Conservation (phyloP, 2,113 vertebrate species). For the Datnioides undecimradiatus region DNA sequence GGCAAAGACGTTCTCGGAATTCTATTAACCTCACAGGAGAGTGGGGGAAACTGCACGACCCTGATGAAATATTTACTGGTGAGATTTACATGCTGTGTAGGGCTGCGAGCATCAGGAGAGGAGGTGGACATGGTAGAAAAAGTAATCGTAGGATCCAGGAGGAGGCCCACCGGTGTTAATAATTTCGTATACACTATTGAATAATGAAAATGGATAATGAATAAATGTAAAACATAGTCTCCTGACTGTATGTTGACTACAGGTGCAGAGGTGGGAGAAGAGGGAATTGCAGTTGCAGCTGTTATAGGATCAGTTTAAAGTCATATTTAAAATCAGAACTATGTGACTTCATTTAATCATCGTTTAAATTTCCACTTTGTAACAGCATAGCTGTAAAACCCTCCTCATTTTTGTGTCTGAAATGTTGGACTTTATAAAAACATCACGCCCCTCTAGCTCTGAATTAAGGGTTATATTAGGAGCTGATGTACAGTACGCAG, state of each 20-base stretch:
- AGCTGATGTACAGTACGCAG: constrained; percentile 39
- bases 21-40: constrained; percentile 65
- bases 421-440: constrained; percentile 27
- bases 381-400: not conserved
- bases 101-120: constrained; percentile 25
- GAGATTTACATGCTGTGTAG: constrained; percentile 67
- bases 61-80: constrained; percentile 76
- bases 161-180: constrained; percentile 39
- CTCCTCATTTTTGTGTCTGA: not conserved
- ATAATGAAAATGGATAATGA: constrained; percentile 36
- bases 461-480: constrained; percentile 40
- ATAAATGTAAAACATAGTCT: constrained; percentile 25
- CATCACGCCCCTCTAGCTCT: constrained; percentile 19
- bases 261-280: not conserved
- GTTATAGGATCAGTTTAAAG: not conserved
- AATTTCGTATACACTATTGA: constrained; percentile 15
- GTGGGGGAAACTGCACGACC: constrained; percentile 20
- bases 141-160: not conserved
- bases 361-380: not conserved
- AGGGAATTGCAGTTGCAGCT: not conserved
- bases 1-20: constrained; percentile 56
- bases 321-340: not conserved
- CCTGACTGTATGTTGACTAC: not conserved
- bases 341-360: not conserved
- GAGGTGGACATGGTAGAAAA: not conserved